These are phyloP conservation scores for Drosophila funebris DNA, from an alignment of 1,140 invertebrate genomes.

Conservation along the genomic window DNA sequence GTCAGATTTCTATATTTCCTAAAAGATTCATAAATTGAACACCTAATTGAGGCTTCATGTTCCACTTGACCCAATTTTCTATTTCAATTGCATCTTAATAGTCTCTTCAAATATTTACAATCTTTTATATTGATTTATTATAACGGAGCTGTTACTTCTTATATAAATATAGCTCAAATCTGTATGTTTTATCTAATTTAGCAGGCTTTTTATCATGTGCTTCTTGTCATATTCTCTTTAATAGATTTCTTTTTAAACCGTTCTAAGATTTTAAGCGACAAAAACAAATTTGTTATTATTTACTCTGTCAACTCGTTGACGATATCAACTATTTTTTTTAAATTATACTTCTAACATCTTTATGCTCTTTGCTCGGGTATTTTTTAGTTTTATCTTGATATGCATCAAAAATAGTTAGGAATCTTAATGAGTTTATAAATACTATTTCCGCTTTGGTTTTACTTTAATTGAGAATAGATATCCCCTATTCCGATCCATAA, in stretches of 20 bases:
- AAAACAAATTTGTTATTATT: constrained; percentile 5
- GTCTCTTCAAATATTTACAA: background rate
- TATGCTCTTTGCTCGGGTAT: background rate
- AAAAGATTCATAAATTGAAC: constrained; percentile 8
- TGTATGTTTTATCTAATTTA: background rate
- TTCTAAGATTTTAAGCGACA: background rate
- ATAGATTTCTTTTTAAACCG: background rate
- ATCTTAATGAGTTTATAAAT: background rate
- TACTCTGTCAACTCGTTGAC: background rate
- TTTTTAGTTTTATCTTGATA: background rate
- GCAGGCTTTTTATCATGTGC: background rate
- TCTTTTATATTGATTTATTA: constrained; percentile 6
- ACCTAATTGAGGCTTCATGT: constrained; percentile 52
- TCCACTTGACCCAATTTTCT: constrained; percentile 59
- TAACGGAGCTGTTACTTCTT: background rate
- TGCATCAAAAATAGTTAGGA: background rate
- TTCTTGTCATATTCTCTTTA: background rate
- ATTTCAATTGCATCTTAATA: constrained; percentile 49
- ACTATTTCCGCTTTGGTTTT: background rate
- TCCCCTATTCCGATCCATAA: background rate
- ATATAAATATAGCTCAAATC: background rate
- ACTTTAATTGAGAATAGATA: too few species aligned
- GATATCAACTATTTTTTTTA: constrained; percentile 5
- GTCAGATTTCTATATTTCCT: constrained; percentile 25
- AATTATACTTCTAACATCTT: background rate